Evolutionary conservation across 2,797 vertebrate species (phyloP), one percentile per base, ranked within the genome.

Genomic region (Thaleichthys pacificus): DNA sequence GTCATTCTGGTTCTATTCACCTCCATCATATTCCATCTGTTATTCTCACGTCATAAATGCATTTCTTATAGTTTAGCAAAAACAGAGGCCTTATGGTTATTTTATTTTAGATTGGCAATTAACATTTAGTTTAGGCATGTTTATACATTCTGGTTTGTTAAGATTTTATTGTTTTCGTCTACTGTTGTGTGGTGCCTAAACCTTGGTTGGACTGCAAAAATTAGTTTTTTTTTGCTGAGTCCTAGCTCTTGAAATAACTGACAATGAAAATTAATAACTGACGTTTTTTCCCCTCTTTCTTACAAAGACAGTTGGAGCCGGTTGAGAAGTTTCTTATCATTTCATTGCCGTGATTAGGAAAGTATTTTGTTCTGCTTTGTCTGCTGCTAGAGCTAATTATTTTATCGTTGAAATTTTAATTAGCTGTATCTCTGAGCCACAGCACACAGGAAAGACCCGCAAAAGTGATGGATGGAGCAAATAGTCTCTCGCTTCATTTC

Each of bases 381-480:
- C 83, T 92, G 85, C 80, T 70, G 79, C 73, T 80, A 75, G 89
- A 81, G 84, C 87, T 93, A 94, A 94, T 93, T 93, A 93, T 93
- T 93, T 93, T 91, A 93, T 91, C 90, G 90, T 73, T 80, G 60
- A 85, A 88, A 87, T 91, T 91, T 91, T 91, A 94, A 94, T 93
- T 94, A 92, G 85, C 89, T 86, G 79, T 86, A 90, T 92, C 90
- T 91, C 84, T 72, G 74, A 84, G 81, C 88, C 88, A 73, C 72
- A 56, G 12, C 47, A 17, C 84, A 86, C 88, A 77, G 58, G 68
- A 86, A 71, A 38, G 76, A 87, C 85, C 84, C 80, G 79, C 85
- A 89, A 84, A 82, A 84, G 83, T 85, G 77, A 73, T 51, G 82
- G 88, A 90, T 88, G 84, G 80, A 83, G 81, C 71, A 80, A 88